These are phyloP conservation scores for Champsocephalus gunnari DNA, from an alignment of 2,797 vertebrate species.

Conservation along the genomic window DNA sequence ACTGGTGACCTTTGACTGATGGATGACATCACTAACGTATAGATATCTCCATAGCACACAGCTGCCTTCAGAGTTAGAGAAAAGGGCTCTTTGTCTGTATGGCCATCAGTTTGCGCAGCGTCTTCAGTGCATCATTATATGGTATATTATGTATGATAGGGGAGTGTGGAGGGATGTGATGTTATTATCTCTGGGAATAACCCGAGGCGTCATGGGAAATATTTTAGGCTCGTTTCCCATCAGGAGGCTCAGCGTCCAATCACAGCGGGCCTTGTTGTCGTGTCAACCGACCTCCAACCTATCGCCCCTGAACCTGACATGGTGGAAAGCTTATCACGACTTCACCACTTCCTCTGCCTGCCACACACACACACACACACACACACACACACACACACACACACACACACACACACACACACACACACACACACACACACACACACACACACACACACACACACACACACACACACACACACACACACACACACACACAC, in stretches of 20 bases:
- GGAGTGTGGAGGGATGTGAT: conserved; percentile 22
- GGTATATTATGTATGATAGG: conserved; percentile 22
- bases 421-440: too few species aligned
- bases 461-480: neutral
- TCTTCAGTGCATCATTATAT: neutral
- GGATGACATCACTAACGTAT: conserved; percentile 33
- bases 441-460: neutral
- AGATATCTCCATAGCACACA: conserved; percentile 26
- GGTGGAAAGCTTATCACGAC: conserved; percentile 69
- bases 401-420: neutral
- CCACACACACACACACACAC: conserved; percentile 4
- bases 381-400: neutral
- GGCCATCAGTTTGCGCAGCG: neutral
- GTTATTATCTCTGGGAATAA: conserved; percentile 25
- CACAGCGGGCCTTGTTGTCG: neutral
- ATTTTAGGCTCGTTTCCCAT: conserved; percentile 18
- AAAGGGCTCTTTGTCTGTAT: conserved; percentile 52
- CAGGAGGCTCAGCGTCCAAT: conserved; percentile 35
- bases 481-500: conserved; percentile 3
- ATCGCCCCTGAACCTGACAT: conserved; percentile 33
- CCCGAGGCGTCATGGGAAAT: conserved; percentile 25
- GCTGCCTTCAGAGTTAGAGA: conserved; percentile 38
- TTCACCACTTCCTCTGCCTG: conserved; percentile 70
- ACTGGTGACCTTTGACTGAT: conserved; percentile 50
- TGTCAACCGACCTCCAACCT: conserved; percentile 35